Evolutionary conservation across 2,888 invertebrate genomes (phyloP), one percentile per base, ranked within the genome.

Genomic region (Spialia ferax): DNA sequence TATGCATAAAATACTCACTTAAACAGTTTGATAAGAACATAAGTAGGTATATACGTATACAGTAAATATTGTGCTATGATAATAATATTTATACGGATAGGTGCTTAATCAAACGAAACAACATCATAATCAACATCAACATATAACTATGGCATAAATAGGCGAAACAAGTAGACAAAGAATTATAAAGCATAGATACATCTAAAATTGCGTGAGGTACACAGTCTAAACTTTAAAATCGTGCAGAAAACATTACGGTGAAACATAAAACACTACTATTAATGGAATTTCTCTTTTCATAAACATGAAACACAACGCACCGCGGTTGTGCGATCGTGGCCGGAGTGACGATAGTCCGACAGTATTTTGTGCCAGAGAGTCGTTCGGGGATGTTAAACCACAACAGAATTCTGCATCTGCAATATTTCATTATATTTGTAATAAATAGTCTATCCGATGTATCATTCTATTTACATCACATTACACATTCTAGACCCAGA

Each of bases 371-470:
- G 95, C 95, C 91, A 95, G 95, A 91, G 96, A 96, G 94, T 94
- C 95, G 94, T 96, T 96, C 84, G 97, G 97, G 85, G 96, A 95
- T 84, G 95, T 96, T 93, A 97, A 95, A 91, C 97, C 97, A 95
- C 97, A 97, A 96, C 97, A 97, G 95, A 97, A 97, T 95, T 97
- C 97, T 91, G 97, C 96, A 97, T 97, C 97, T 97, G 97, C 91
- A 97, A 96, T 95, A 94, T 94, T 75, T 87, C 75, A 85, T 75
- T 84, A 50, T 52, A 65, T 45, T 45, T 69, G 61, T 68, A 69
- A 54, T 54, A 18, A 26, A n/a, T n/a, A 38, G 26, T 55, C 63
- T 48, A 29, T 42, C 29, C 45, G 42, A 26, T 65, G 38, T 45
- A n/a, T 38, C n/a, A n/a, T 55, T 56, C 54, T 13, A 42, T 11